A percentile compares a stretch with the other conserved stretches of the same genome.
These are phyloP conservation scores for Python bivittatus DNA, from an alignment of 2,113 vertebrate genomes.

Conservation along the genomic window DNA sequence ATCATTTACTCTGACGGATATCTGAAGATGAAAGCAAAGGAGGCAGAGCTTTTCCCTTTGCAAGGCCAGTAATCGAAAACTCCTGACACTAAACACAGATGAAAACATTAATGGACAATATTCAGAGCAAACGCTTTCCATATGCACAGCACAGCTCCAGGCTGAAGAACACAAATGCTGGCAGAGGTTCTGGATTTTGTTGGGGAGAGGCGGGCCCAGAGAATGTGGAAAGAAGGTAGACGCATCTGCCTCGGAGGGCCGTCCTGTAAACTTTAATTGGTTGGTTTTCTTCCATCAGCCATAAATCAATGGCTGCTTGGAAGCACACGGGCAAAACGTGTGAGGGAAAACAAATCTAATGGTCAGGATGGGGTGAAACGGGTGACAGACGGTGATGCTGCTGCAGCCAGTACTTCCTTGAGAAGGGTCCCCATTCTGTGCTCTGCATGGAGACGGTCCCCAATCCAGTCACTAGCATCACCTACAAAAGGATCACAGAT, in stretches of 20 bases:
- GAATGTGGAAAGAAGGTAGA: background rate
- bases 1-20: slow-evolving; percentile 14
- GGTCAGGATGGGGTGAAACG: background rate
- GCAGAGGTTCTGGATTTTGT: slow-evolving; percentile 29
- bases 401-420: background rate
- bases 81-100: slow-evolving; percentile 75
- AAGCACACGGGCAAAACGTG: background rate
- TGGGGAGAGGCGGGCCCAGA: background rate
- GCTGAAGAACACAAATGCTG: slow-evolving; percentile 64
- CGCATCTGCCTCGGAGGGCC: background rate
- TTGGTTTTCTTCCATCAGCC: background rate
- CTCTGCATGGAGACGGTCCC: background rate
- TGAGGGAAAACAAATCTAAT: no score
- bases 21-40: slow-evolving; percentile 67
- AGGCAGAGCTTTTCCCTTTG: slow-evolving; percentile 50
- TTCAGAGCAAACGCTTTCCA: slow-evolving; percentile 73
- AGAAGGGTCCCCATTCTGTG: background rate
- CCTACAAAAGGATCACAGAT: background rate
- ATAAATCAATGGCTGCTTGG: background rate
- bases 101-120: slow-evolving; percentile 73
- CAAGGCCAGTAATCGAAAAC: slow-evolving; percentile 62
- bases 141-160: slow-evolving; percentile 56
- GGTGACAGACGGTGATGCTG: background rate
- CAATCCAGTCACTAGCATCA: background rate
- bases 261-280: background rate